These are phyloP conservation scores for Macrotis lagotis DNA, from an alignment of 2,113 vertebrate genomes.

Conservation along the genomic window DNA sequence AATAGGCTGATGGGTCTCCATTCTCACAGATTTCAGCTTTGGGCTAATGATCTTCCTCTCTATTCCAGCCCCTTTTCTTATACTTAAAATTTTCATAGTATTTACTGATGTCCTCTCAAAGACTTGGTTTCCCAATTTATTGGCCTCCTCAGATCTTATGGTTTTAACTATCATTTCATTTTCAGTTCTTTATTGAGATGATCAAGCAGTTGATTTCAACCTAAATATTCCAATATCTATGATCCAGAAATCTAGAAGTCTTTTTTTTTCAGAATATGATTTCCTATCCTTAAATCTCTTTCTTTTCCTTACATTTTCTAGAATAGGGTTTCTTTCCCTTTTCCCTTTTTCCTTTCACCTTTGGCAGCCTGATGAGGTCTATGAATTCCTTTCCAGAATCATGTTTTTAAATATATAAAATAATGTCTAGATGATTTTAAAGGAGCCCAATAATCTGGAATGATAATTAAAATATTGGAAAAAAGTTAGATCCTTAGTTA, in stretches of 20 bases:
- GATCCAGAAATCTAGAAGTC: not conserved
- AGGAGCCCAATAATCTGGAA: not conserved
- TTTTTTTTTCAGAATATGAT: not conserved
- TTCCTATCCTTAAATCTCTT: not conserved
- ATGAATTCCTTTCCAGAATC: not conserved
- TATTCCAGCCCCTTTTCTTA: no score
- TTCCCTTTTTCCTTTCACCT: not conserved
- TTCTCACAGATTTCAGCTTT: not conserved
- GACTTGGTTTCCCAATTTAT: not conserved
- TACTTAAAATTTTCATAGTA: not conserved
- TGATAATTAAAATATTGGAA: not conserved
- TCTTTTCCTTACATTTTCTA: not conserved
- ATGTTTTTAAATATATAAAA: not conserved
- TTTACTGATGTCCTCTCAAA: not conserved
- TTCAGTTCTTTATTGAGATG: not conserved
- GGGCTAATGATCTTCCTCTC: no score
- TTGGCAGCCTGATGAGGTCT: not conserved
- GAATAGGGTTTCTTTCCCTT: not conserved
- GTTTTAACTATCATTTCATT: not conserved
- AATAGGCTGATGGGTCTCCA: no score
- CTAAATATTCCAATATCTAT: not conserved
- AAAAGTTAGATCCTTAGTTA: not conserved
- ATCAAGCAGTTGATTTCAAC: not conserved
- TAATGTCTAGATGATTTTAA: not conserved
- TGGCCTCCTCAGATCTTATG: not conserved